Evolutionary conservation across 1,140 invertebrate species (phyloP), one percentile per base, ranked within the genome.

Genomic region (Chironomus striatipennis): DNA sequence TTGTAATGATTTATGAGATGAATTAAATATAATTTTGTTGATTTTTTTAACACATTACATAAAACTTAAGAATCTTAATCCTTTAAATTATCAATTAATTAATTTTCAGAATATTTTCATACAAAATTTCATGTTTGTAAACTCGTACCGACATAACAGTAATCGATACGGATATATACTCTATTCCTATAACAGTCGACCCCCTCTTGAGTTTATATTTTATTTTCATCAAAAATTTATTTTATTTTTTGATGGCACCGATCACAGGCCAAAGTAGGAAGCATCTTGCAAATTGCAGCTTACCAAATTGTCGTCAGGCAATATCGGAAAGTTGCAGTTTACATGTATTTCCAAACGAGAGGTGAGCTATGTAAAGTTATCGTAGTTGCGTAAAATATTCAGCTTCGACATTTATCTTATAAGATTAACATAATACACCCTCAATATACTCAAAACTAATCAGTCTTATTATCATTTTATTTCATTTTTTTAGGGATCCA

Each of bases 271-370:
- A 21, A 70, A 18, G 9, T 70, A 70, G 20, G 18, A 70, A 70
- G 18, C 65, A 70, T 70, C 18, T 70, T 15, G 65, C 65, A 18
- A 21, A 20, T 18, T 70, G 65, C 17, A 18, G n/a, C 65, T 18
- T 70, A 15, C n/a, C 65, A 21, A 70, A 18, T 9, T 70, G 65
- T 12, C 17, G 20, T 8, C 65, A 70, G 10, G 65, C 20, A 20
- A 70, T 70, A 15, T 70, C 65, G 8, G 65, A 70, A 18, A 70
- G 20, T 17, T 70, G 65, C 18, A 18, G 15, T 18, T 17, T 70
- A 7, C 65, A 70, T 6, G 65, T 70, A 20, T 70, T 70, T 20
- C 65, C 65, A 70, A 70, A 70, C 7, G 65, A 70, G 18, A 70
- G 65, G 65, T 70, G 17, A 70, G n/a, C n/a, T 57, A 15, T 15